These are phyloP conservation scores for Oreochromis mossambicus DNA, from an alignment of 2,797 vertebrate species.

Conservation along the genomic window DNA sequence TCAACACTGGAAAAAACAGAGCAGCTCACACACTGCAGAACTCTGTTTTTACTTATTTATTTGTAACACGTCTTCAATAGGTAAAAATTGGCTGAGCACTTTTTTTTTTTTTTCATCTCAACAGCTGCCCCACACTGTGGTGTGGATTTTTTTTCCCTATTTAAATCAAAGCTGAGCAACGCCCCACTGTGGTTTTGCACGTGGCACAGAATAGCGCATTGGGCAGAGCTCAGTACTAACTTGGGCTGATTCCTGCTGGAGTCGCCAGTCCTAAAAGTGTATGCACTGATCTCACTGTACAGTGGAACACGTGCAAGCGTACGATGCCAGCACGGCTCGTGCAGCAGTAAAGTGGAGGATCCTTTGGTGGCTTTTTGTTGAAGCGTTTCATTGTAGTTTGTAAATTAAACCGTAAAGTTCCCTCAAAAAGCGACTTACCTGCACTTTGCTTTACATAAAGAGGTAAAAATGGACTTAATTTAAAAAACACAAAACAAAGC, in stretches of 20 bases:
- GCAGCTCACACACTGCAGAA: background rate
- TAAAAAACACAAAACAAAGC: background rate
- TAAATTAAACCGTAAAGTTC: background rate
- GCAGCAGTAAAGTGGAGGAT: background rate
- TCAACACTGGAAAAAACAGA: background rate
- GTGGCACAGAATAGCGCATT: slow-evolving; percentile 11
- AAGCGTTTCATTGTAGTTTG: background rate
- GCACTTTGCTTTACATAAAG: background rate
- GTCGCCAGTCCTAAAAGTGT: background rate
- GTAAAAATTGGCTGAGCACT: background rate
- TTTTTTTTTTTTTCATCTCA: background rate
- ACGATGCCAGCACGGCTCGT: background rate
- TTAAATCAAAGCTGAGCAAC: slow-evolving; percentile 35
- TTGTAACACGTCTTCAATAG: background rate
- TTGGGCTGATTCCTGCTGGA: background rate
- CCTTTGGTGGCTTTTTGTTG: background rate
- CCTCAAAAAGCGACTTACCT: background rate
- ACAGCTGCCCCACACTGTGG: background rate
- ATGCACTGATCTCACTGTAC: background rate
- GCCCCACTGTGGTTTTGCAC: slow-evolving; percentile 40
- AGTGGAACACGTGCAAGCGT: background rate
- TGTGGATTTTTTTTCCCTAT: background rate
- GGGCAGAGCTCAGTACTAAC: background rate
- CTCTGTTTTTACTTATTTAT: background rate
- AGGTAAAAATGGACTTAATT: background rate